Evolutionary conservation across 2,113 vertebrate species (phyloP).

Genomic region (pig (Sus scrofa)): DNA sequence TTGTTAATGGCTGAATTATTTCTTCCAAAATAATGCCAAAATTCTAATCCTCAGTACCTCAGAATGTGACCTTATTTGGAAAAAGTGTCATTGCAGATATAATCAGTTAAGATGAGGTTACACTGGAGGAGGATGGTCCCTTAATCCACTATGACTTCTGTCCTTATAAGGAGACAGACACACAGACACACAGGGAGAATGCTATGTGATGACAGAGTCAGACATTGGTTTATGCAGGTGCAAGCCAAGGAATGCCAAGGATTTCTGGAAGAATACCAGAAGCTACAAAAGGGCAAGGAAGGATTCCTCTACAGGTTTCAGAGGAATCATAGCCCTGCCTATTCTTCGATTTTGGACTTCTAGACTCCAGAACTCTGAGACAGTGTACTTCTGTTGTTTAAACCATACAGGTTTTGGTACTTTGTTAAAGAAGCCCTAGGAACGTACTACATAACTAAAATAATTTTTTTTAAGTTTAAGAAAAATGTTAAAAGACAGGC

Average conservation of each 20-base stretch:
- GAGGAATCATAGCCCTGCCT: not conserved
- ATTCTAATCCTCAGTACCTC: not conserved
- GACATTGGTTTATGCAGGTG: not conserved
- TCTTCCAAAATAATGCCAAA: not conserved
- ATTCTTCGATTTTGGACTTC: not conserved
- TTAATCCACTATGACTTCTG: not conserved
- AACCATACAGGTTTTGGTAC: not conserved
- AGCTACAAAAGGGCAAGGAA: not conserved
- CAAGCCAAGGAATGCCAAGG: not conserved
- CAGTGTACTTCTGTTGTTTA: not conserved
- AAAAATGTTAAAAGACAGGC: not conserved
- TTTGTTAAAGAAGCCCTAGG: not conserved
- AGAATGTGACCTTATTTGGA: slow-evolving; percentile 16
- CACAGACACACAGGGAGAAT: not conserved
- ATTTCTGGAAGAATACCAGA: not conserved
- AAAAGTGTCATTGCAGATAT: not conserved
- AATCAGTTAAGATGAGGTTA: not conserved
- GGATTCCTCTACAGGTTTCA: not conserved
- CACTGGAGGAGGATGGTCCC: not conserved
- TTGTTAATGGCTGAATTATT: not conserved
- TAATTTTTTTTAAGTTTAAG: not conserved
- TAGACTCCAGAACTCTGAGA: not conserved
- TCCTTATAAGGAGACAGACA: not conserved
- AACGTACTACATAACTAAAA: not conserved
- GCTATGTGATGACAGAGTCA: not conserved